Percentiles rank a stretch among this genome's conserved stretches.
Evolutionary conservation across 1,140 invertebrate species (phyloP).

Genomic region (Akabosia matsudoensis): DNA sequence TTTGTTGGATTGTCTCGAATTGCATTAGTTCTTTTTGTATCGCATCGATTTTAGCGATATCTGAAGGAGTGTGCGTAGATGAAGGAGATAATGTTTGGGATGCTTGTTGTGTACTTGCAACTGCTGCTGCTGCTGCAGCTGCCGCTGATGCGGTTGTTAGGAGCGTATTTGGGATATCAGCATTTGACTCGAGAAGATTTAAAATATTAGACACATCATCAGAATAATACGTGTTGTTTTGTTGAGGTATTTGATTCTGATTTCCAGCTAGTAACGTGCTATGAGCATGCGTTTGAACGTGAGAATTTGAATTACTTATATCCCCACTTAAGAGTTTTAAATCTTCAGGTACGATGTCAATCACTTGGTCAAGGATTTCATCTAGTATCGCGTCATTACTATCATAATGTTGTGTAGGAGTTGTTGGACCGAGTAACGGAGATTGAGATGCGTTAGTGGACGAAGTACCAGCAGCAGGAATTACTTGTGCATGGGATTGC

Average conservation of each 20-base stretch:
- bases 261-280: neutral
- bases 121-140: slow-evolving; percentile 45
- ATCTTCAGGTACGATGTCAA: slow-evolving; percentile 67
- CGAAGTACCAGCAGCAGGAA: too few species aligned
- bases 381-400: slow-evolving; percentile 69
- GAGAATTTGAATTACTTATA: too few species aligned
- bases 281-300: too few species aligned
- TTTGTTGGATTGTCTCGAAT: slow-evolving; percentile 60
- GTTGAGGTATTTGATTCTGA: slow-evolving; percentile 13
- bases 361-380: slow-evolving; percentile 77
- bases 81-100: neutral
- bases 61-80: slow-evolving; percentile 56
- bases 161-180: neutral
- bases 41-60: slow-evolving; percentile 75
- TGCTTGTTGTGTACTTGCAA: slow-evolving; percentile 21
- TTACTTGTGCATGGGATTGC: too few species aligned
- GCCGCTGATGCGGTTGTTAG: slow-evolving; percentile 18
- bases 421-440: slow-evolving; percentile 39
- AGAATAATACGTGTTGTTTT: too few species aligned
- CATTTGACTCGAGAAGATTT: slow-evolving; percentile 24
- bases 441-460: slow-evolving; percentile 46
- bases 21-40: slow-evolving; percentile 89
- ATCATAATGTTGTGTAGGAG: slow-evolving; percentile 51
- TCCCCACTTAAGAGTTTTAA: slow-evolving; percentile 49
- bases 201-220: slow-evolving; percentile 32